These are phyloP conservation scores for Druon quercuslanigerum DNA, from an alignment of 1,140 invertebrate species.

Conservation along the genomic window DNA sequence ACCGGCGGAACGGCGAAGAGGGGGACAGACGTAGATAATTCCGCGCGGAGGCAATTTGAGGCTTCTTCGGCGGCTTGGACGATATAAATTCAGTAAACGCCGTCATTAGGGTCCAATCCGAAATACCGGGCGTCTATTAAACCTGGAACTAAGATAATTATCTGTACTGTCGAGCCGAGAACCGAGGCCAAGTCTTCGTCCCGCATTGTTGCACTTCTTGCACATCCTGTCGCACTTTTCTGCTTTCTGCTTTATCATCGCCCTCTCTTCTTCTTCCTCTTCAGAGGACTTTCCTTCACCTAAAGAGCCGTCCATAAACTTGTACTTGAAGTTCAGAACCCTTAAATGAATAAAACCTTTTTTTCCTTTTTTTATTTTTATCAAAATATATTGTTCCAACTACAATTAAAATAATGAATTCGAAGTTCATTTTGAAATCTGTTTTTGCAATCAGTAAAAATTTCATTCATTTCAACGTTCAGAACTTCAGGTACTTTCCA, in stretches of 20 bases:
- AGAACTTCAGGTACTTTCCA: too few relatives aligned
- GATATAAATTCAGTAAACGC: constrained; percentile 73
- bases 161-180: constrained; percentile 51
- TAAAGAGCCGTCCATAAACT: not conserved
- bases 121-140: constrained; percentile 73
- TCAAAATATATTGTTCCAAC: too few relatives aligned
- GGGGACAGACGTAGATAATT: constrained; percentile 56
- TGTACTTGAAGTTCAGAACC: too few relatives aligned
- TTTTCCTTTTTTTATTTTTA: too few relatives aligned
- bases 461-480: too few relatives aligned
- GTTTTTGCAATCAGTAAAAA: too few relatives aligned
- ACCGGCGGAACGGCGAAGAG: constrained; percentile 11
- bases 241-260: constrained; percentile 48
- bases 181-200: constrained; percentile 27
- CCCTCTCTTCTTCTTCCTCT: constrained; percentile 32
- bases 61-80: constrained; percentile 50
- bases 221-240: constrained; percentile 37
- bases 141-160: constrained; percentile 72
- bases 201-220: constrained; percentile 65
- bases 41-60: constrained; percentile 60
- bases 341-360: too few relatives aligned
- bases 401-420: too few relatives aligned
- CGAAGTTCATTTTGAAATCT: too few relatives aligned
- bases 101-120: constrained; percentile 71
- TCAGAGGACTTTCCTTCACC: constrained; percentile 10